Evolutionary conservation across 2,888 invertebrate genomes (phyloP), one percentile per base, ranked within the genome.

Genomic region (Tetropium fuscum): DNA sequence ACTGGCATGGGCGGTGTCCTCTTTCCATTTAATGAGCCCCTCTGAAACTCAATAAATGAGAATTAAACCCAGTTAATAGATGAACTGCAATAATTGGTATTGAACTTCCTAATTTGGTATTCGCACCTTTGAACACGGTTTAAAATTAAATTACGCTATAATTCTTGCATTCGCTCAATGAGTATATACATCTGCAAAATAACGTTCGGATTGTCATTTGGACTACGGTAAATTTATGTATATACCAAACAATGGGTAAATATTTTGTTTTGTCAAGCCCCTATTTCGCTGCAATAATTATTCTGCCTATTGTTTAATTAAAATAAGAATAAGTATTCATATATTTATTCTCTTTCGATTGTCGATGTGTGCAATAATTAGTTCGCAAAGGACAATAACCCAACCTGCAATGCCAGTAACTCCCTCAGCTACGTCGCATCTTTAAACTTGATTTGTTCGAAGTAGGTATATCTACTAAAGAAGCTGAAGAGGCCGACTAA

Each of bases 201-300:
- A 30, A 53, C 18, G 49, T 63, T 25, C 56, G 27, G 60, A 60
- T 60, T 57, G 63, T 49, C 61, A 55, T 64, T 60, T 60, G 48
- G 57, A 53, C 57, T 63, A 38, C 47, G 32, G 63, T 40, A 61
- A 65, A 68, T 68, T 68, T 68, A 68, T 68, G 63, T 60, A 61
- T 58, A 36, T 49, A 41, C 58, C 58, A 66, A 47, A 65, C 65
- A 65, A 68, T 65, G 65, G 68, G 58, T 49, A 57, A 64, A 66
- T 68, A 68, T 68, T 64, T 68, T 57, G 63, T 68, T 68, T 68
- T 68, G 68, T 68, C 65, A 68, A 64, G 63, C 63, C 62, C 62
- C 60, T 68, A 65, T 54, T 65, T 63, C 54, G 61, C 60, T 68
- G 51, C 63, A 60, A 64, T 67, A 63, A 68, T 68, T 68, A 65